These are phyloP conservation scores for Zygogramma bicolorata DNA, from an alignment of 2,888 invertebrate species.

Conservation along the genomic window DNA sequence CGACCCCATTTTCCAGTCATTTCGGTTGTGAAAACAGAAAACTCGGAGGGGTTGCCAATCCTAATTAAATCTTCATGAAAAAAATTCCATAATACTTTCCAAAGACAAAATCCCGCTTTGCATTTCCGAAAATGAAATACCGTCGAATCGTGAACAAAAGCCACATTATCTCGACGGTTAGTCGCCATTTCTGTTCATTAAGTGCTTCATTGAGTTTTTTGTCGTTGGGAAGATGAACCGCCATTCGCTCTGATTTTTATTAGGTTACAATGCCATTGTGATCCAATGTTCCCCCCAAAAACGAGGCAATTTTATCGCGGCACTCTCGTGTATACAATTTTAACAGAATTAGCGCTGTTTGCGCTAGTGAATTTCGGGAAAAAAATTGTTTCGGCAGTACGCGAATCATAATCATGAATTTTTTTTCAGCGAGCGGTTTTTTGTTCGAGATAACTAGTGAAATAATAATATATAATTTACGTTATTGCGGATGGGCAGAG, in stretches of 20 bases:
- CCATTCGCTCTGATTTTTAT: neutral
- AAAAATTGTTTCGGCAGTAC: neutral
- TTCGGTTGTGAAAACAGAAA: too few species aligned
- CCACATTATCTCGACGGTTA: neutral
- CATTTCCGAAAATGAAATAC: neutral
- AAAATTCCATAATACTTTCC: too few species aligned
- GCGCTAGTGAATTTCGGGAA: neutral
- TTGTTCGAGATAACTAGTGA: neutral
- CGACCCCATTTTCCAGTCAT: too few species aligned
- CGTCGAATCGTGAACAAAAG: neutral
- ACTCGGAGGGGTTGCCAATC: too few species aligned
- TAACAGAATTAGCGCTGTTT: neutral
- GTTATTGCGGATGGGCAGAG: neutral
- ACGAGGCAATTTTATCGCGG: neutral
- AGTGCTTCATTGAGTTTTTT: neutral
- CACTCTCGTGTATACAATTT: neutral
- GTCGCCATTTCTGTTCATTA: too few species aligned
- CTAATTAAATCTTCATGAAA: too few species aligned
- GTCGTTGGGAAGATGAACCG: neutral
- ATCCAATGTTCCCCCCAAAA: neutral
- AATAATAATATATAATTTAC: neutral
- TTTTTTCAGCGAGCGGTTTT: neutral
- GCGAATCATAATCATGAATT: neutral
- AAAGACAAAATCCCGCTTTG: too few species aligned
- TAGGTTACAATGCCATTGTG: neutral